Conservation (phyloP, 1,140 invertebrate species). For the Heliconius eleuchia region DNA sequence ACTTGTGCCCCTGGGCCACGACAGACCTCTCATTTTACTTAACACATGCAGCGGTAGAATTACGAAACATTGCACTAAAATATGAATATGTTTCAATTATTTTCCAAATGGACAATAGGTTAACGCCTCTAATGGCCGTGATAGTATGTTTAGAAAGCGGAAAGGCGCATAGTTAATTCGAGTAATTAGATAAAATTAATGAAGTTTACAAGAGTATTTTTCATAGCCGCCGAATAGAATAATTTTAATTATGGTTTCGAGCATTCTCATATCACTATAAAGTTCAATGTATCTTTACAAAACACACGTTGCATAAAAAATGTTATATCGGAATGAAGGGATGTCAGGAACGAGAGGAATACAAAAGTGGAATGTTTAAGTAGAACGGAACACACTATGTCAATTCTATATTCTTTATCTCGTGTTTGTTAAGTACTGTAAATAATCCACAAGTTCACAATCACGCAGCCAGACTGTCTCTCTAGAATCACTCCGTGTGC, state of each 20-base stretch:
- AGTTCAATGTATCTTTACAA: conserved; percentile 23
- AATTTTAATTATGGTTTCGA: conserved; percentile 24
- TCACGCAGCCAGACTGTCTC: conserved; percentile 33
- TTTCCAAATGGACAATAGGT: conserved; percentile 5
- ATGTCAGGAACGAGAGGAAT: conserved; percentile 31
- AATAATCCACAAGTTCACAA: conserved; percentile 16
- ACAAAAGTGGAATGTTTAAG: conserved; percentile 23
- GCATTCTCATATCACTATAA: not conserved
- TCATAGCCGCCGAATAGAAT: conserved; percentile 26
- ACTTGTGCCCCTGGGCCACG: too few relatives aligned
- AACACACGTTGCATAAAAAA: conserved; percentile 22
- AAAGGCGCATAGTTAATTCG: conserved; percentile 46
- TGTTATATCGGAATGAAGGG: conserved; percentile 23
- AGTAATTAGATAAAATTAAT: conserved; percentile 43
- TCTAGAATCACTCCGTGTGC: conserved; percentile 31
- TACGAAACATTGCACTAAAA: not conserved
- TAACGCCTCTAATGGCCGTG: conserved; percentile 33
- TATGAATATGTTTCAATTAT: not conserved
- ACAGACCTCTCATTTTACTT: too few relatives aligned
- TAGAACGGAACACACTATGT: conserved; percentile 27
- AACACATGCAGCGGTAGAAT: not conserved
- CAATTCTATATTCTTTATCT: conserved; percentile 14
- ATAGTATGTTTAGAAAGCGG: conserved; percentile 66
- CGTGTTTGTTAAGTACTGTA: conserved; percentile 14
- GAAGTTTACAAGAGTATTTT: conserved; percentile 37